Conservation (phyloP, 1,140 invertebrate genomes). For the Atta colombica region DNA sequence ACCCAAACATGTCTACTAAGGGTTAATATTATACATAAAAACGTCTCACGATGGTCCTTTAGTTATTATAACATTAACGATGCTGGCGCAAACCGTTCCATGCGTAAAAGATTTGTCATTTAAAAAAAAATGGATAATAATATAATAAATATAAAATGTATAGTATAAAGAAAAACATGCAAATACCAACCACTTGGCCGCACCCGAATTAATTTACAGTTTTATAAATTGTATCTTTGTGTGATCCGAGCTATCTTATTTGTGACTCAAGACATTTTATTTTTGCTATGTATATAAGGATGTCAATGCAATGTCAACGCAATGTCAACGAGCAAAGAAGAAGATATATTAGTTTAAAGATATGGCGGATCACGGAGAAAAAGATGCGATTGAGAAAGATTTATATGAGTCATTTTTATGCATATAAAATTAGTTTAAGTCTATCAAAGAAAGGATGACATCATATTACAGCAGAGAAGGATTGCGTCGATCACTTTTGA, state of each 20-base stretch:
- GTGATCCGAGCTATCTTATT: not conserved
- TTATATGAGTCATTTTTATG: constrained; percentile 8
- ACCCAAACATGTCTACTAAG: no score
- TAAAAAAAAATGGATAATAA: not conserved
- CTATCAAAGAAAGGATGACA: constrained; percentile 5
- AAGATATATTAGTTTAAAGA: not conserved
- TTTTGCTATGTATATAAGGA: not conserved
- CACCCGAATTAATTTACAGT: not conserved
- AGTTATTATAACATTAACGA: constrained; percentile 24
- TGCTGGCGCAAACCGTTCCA: constrained; percentile 58
- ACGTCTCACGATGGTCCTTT: constrained; percentile 28
- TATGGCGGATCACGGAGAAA: not conserved
- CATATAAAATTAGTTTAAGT: constrained; percentile 7
- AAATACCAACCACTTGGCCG: not conserved
- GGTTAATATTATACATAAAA: not conserved
- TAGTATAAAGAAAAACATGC: not conserved
- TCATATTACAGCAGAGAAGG: not conserved
- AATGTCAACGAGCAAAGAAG: not conserved
- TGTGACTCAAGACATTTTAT: not conserved
- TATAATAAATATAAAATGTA: not conserved
- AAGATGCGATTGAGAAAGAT: not conserved
- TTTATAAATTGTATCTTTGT: not conserved
- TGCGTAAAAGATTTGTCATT: constrained; percentile 18
- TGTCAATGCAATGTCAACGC: not conserved
- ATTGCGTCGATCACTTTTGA: not conserved